Evolutionary conservation across 2,113 vertebrate species (phyloP).

Genomic region (Eclectus roratus): DNA sequence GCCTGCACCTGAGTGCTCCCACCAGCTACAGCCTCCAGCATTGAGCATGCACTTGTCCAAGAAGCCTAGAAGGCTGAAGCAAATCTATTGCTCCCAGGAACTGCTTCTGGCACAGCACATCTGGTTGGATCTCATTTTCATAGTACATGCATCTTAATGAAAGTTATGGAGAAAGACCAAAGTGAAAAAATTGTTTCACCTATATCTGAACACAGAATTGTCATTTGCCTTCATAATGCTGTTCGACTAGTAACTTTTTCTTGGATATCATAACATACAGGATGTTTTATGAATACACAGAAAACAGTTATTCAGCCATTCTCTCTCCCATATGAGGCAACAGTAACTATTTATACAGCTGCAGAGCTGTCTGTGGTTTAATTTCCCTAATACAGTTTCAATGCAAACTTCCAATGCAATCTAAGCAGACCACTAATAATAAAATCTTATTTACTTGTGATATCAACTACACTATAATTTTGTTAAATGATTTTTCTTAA

Average conservation of each 20-base stretch:
- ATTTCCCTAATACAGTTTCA: neutral
- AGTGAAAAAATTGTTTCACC: neutral
- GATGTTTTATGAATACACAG: neutral
- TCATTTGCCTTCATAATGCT: neutral
- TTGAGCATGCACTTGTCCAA: neutral
- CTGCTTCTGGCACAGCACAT: neutral
- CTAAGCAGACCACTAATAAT: neutral
- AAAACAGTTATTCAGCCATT: neutral
- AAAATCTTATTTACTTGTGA: neutral
- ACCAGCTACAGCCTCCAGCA: neutral
- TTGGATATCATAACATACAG: neutral
- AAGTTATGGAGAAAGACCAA: neutral
- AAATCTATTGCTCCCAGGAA: neutral
- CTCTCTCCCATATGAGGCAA: neutral
- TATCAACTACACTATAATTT: neutral
- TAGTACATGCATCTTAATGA: neutral
- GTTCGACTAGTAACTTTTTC: neutral
- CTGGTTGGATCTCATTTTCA: neutral
- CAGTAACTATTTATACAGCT: neutral
- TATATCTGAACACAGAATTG: neutral
- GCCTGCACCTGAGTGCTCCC: neutral
- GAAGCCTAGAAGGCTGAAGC: neutral
- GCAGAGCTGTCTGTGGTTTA: neutral
- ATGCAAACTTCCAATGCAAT: neutral
- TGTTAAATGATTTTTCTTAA: neutral